phyloP scores from a whole-genome alignment of 37 sponge, comb jelly and placozoan genomes.

The Aphrocallistes beatrix region DNA sequence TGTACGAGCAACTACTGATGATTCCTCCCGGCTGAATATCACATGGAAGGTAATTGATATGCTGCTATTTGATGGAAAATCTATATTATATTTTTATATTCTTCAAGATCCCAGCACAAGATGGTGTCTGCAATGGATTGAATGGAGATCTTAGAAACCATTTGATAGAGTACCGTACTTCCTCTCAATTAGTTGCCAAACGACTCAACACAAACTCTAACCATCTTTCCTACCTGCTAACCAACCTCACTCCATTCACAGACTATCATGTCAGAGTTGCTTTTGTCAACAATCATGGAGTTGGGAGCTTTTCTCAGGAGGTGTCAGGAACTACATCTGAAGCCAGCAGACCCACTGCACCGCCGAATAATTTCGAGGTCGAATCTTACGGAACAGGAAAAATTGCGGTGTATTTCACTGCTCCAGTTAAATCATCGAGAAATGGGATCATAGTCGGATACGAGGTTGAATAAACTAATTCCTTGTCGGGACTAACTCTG shows the following conservation, averaged over 20 bases:
- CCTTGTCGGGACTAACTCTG: too few relatives aligned
- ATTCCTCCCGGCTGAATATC: neutral
- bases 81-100: neutral
- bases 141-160: neutral
- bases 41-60: neutral
- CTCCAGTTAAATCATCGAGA: neutral
- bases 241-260: neutral
- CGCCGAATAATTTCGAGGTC: neutral
- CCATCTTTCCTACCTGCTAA: neutral
- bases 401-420: slow-evolving; percentile 9
- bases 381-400: neutral
- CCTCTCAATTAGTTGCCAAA: neutral
- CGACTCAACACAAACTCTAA: neutral
- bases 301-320: neutral
- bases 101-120: too few relatives aligned
- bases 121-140: neutral
- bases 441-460: neutral
- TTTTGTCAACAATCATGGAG: neutral
- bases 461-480: too few relatives aligned
- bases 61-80: neutral
- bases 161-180: neutral
- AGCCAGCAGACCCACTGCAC: neutral
- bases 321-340: neutral
- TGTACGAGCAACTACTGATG: neutral
- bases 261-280: neutral